These are phyloP conservation scores for Equus przewalskii DNA, from an alignment of 2,113 vertebrate genomes.

Conservation along the genomic window DNA sequence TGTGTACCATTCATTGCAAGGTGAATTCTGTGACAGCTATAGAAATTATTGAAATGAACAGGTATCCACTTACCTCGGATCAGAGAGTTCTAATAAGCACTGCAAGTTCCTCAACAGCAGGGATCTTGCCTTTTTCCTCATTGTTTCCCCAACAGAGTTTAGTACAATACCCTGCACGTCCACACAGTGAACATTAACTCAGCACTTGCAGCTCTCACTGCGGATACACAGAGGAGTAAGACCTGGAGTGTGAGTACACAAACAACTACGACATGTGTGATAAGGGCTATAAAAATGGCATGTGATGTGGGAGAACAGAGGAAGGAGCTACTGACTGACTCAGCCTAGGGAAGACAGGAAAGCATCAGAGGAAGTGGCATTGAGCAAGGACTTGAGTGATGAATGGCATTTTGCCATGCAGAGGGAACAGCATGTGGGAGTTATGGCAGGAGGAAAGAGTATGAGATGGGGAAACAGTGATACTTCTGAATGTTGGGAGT, in stretches of 20 bases:
- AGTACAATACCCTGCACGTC: not conserved
- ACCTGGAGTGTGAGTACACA: no score
- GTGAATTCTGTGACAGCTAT: not conserved
- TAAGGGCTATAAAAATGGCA: not conserved
- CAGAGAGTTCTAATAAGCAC: not conserved
- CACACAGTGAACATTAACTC: not conserved
- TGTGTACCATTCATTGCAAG: not conserved
- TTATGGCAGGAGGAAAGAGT: not conserved
- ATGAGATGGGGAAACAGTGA: not conserved
- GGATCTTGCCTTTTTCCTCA: not conserved
- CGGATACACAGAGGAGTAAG: not conserved
- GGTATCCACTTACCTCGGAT: not conserved
- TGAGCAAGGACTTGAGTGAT: not conserved
- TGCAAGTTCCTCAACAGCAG: not conserved
- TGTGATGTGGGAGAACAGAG: not conserved
- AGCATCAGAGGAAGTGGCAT: not conserved
- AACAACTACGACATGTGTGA: not conserved
- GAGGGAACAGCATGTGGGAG: not conserved
- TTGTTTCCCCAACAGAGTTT: not conserved
- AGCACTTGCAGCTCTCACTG: not conserved
- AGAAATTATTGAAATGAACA: conserved; percentile 8
- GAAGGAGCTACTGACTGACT: not conserved
- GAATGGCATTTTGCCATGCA: not conserved
- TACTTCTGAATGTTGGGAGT: not conserved
- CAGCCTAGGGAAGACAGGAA: not conserved